These are phyloP conservation scores for Eulemur albifrons DNA, from an alignment of 2,797 vertebrate genomes.

Conservation along the genomic window DNA sequence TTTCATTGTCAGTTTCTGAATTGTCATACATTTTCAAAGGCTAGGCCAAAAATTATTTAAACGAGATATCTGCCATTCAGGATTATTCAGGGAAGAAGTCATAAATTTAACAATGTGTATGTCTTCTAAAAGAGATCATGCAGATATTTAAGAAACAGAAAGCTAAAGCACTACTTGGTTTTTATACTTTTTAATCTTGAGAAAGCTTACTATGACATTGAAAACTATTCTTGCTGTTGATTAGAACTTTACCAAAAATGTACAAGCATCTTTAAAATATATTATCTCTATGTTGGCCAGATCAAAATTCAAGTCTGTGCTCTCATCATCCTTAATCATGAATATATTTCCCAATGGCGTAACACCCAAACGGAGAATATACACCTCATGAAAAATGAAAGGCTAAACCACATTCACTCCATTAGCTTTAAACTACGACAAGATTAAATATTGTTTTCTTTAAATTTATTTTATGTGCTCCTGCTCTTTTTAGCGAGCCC, in stretches of 20 bases:
- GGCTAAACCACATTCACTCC: conserved; percentile 70
- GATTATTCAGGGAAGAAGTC: neutral
- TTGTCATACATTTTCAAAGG: neutral
- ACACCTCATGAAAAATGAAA: conserved; percentile 54
- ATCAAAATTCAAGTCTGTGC: conserved; percentile 32
- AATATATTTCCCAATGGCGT: conserved; percentile 20
- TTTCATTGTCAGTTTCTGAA: conserved; percentile 1
- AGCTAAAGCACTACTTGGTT: neutral
- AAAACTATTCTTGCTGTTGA: neutral
- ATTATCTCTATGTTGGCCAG: neutral
- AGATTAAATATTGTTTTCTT: conserved; percentile 78
- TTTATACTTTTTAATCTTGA: conserved; percentile 20
- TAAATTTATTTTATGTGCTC: conserved; percentile 78
- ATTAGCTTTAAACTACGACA: conserved; percentile 45
- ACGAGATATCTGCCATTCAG: neutral
- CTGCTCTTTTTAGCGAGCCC: conserved; percentile 70
- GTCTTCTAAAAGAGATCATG: neutral
- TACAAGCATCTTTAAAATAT: neutral
- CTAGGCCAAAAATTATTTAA: neutral
- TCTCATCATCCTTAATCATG: conserved; percentile 48
- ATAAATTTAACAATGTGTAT: neutral
- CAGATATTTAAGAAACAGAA: neutral
- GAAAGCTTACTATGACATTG: neutral
- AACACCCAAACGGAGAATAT: conserved; percentile 34
- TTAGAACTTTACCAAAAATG: conserved; percentile 24